These are phyloP conservation scores for Salvelinus fontinalis DNA, from an alignment of 2,113 vertebrate species.

Conservation along the genomic window DNA sequence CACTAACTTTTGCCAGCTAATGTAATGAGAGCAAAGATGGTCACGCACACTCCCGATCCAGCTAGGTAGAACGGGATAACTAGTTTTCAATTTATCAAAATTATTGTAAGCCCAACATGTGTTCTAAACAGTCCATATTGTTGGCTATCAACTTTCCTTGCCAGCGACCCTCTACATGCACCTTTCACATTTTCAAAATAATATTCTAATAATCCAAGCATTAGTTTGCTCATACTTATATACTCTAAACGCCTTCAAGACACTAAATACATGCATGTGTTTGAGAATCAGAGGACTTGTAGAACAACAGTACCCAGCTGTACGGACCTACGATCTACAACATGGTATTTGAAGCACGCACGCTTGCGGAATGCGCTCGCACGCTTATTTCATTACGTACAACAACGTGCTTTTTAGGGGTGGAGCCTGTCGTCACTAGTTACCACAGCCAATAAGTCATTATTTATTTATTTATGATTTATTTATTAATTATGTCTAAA, in stretches of 20 bases:
- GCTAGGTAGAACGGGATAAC: neutral
- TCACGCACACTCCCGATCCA: constrained; percentile 31
- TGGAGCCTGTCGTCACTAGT: no score
- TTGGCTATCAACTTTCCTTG: neutral
- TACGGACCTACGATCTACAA: no score
- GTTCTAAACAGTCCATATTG: neutral
- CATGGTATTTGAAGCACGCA: constrained; percentile 41
- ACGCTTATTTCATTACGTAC: neutral
- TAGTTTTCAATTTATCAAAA: neutral
- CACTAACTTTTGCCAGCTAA: neutral
- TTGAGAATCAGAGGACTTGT: no score
- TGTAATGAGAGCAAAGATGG: constrained; percentile 29
- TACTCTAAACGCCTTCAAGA: no score
- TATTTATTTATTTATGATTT: no score
- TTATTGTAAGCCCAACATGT: neutral
- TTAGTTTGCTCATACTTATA: no score
- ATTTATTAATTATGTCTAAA: no score
- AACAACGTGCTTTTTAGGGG: no score
- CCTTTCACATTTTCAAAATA: neutral
- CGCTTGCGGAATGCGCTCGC: neutral
- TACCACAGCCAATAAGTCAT: no score
- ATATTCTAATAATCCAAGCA: no score
- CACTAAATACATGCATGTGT: no score
- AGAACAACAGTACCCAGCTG: no score
- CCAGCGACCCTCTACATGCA: neutral